These are phyloP conservation scores for Drosophila austrosaltans DNA, from an alignment of 2,888 invertebrate species.

Conservation along the genomic window DNA sequence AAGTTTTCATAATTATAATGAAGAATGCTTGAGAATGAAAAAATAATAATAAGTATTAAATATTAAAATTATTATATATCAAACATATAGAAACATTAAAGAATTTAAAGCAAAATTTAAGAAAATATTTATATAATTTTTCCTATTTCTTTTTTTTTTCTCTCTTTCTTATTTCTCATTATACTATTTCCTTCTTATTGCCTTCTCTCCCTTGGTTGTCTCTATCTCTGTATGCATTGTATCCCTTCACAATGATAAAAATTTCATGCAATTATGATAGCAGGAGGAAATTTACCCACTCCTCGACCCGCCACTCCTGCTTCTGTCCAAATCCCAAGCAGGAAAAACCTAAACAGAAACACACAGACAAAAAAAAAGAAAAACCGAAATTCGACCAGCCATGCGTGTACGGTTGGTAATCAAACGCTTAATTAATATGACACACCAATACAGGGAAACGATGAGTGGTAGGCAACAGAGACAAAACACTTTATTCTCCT, in stretches of 20 bases:
- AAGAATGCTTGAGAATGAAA: too few species aligned
- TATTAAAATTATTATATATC: too few species aligned
- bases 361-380: conserved; percentile 23
- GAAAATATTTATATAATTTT: not conserved
- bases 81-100: too few species aligned
- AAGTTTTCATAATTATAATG: too few species aligned
- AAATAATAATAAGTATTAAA: too few species aligned
- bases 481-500: not conserved
- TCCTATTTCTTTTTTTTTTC: not conserved
- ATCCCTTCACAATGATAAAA: conserved; percentile 53
- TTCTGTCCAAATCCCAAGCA: conserved; percentile 7
- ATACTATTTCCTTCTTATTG: not conserved
- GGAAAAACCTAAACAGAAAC: not conserved
- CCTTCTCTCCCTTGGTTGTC: not conserved
- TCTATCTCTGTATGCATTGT: not conserved
- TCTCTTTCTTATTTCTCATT: not conserved
- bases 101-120: too few species aligned
- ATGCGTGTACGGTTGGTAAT: conserved; percentile 46
- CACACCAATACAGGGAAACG: conserved; percentile 47
- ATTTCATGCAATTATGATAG: conserved; percentile 63
- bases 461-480: not conserved
- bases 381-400: conserved; percentile 44
- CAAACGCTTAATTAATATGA: conserved; percentile 71
- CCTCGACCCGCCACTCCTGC: not conserved
- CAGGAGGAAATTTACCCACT: not conserved